Percentiles rank a stretch among this genome's conserved stretches.
Conservation (phyloP, 2,113 vertebrate species). For the Canis aureus region DNA sequence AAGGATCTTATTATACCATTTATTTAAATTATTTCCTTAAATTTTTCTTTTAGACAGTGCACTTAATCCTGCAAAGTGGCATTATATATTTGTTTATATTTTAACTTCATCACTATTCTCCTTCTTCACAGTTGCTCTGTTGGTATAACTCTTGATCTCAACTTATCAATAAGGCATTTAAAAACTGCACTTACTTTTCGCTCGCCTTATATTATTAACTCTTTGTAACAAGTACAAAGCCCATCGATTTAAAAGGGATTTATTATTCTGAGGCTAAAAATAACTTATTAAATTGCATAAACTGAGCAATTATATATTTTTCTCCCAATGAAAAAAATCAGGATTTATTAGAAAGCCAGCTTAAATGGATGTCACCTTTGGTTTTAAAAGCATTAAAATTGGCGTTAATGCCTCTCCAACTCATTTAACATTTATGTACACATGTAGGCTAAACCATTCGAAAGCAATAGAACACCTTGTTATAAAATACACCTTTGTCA, state of each 20-base stretch:
- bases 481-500: constrained; percentile 83
- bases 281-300: constrained; percentile 84
- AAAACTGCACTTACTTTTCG: constrained; percentile 77
- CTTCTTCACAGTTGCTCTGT: constrained; percentile 63
- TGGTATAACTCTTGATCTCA: constrained; percentile 71
- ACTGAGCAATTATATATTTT: constrained; percentile 86
- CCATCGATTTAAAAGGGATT: constrained; percentile 66
- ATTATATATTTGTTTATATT: constrained; percentile 69
- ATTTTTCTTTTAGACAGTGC: constrained; percentile 73
- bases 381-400: constrained; percentile 88
- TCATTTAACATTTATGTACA: constrained; percentile 86
- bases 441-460: constrained; percentile 82
- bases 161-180: constrained; percentile 83
- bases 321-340: constrained; percentile 80
- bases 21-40: constrained; percentile 77
- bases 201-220: constrained; percentile 82
- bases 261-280: constrained; percentile 82
- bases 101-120: constrained; percentile 58
- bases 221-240: constrained; percentile 77
- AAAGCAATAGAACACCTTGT: constrained; percentile 83
- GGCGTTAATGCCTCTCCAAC: constrained; percentile 84
- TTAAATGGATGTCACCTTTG: constrained; percentile 87
- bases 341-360: constrained; percentile 84
- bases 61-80: constrained; percentile 72
- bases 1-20: constrained; percentile 75